Evolutionary conservation across 2,113 vertebrate genomes (phyloP).

Genomic region (Prunella himalayana): DNA sequence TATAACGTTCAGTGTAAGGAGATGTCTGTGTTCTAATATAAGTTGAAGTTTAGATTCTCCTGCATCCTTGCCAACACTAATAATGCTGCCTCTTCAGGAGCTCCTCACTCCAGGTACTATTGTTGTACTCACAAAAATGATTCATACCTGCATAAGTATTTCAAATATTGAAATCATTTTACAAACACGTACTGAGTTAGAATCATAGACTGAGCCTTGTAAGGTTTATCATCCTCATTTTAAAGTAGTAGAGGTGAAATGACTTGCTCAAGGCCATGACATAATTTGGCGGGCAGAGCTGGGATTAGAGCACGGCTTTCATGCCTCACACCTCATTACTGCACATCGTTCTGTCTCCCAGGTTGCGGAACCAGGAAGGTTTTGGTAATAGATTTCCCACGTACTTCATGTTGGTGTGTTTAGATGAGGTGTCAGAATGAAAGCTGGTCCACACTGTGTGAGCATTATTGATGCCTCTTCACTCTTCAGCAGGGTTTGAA

Average conservation of each 20-base stretch:
- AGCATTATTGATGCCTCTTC: not conserved
- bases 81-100: not conserved
- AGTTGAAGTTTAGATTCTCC: not conserved
- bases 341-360: not conserved
- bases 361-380: not conserved
- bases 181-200: not conserved
- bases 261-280: conserved; percentile 43
- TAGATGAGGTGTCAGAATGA: conserved; percentile 7
- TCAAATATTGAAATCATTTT: not conserved
- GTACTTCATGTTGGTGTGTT: not conserved
- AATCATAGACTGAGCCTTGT: conserved; percentile 28
- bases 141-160: not conserved
- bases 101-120: not conserved
- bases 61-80: not conserved
- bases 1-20: not conserved
- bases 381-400: not conserved
- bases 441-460: not conserved
- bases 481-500: not conserved
- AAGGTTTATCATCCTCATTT: conserved; percentile 42
- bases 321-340: conserved; percentile 39
- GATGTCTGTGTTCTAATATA: not conserved
- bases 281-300: conserved; percentile 39
- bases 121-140: not conserved
- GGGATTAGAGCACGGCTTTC: conserved; percentile 4
- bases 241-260: conserved; percentile 31